These are phyloP conservation scores for Formicarius rufipectus DNA, from an alignment of 2,113 vertebrate genomes.

Conservation along the genomic window DNA sequence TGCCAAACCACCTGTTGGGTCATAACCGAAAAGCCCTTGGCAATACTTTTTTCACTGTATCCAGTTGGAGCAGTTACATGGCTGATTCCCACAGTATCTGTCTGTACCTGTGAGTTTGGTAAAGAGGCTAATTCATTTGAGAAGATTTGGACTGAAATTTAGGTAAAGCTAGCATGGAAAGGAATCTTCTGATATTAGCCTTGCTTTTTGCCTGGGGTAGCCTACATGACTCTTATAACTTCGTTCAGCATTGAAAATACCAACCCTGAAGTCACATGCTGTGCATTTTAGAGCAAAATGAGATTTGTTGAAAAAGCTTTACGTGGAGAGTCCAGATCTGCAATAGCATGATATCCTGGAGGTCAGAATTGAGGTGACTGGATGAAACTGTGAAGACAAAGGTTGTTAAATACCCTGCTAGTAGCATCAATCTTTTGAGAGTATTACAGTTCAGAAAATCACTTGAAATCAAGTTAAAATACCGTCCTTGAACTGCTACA, in stretches of 20 bases:
- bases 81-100: background rate
- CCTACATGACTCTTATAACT: background rate
- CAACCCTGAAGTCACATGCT: background rate
- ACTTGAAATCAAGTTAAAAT: slow-evolving; percentile 6
- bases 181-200: background rate
- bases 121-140: slow-evolving; percentile 6
- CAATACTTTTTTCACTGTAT: background rate
- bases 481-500: background rate
- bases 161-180: background rate
- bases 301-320: background rate
- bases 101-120: background rate
- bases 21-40: slow-evolving; percentile 39
- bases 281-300: background rate
- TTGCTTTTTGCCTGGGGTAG: background rate
- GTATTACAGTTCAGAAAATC: background rate
- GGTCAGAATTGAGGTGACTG: background rate
- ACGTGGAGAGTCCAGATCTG: background rate
- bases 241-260: background rate
- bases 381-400: background rate
- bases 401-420: background rate
- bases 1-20: slow-evolving; percentile 72
- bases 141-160: background rate
- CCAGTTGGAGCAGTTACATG: background rate
- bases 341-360: background rate
- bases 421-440: background rate